Conservation (phyloP, 2,797 vertebrate species). For the Morus bassanus region DNA sequence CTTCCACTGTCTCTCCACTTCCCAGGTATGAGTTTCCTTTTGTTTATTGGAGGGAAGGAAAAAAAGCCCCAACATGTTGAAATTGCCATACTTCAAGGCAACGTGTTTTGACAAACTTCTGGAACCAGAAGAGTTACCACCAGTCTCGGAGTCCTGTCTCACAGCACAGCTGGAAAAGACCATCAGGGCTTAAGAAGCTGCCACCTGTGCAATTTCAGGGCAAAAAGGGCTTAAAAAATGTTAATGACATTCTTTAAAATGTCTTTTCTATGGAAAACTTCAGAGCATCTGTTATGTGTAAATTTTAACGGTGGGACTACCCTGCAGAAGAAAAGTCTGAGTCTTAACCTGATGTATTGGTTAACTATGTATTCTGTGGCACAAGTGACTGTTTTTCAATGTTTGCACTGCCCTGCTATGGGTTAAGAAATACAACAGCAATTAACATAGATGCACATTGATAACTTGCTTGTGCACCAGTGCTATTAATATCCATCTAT, state of each 20-base stretch:
- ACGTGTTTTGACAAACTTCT: neutral
- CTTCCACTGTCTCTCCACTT: neutral
- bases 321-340: neutral
- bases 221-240: neutral
- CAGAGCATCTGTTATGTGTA: neutral
- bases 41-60: neutral
- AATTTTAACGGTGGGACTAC: neutral
- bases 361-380: conserved; percentile 1
- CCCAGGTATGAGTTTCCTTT: neutral
- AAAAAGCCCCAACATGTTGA: neutral
- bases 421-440: conserved; percentile 7
- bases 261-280: neutral
- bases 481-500: conserved; percentile 11
- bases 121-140: neutral
- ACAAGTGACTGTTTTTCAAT: neutral
- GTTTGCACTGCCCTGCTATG: neutral
- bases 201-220: neutral
- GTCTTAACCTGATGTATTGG: neutral
- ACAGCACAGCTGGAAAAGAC: neutral
- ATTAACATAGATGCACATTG: conserved; percentile 39
- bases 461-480: neutral
- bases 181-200: neutral
- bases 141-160: neutral
- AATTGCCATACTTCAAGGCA: neutral
- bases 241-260: neutral